These are phyloP conservation scores for Heliconius ismenius DNA, from an alignment of 2,888 invertebrate species.

Conservation along the genomic window DNA sequence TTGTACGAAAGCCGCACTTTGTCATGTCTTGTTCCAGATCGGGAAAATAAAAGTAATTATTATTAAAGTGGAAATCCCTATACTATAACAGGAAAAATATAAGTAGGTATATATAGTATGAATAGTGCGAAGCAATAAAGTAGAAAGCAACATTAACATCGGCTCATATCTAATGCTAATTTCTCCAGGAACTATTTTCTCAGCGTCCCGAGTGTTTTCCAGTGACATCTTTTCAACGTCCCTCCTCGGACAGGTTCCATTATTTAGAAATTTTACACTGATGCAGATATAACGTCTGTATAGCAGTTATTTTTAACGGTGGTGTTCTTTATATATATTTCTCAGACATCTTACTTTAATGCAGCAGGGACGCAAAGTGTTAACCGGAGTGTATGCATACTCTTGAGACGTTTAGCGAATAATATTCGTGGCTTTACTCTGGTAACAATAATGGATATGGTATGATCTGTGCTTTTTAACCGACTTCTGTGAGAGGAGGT, in stretches of 20 bases:
- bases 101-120: neutral
- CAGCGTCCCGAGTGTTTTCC: conserved; percentile 54
- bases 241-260: conserved; percentile 65
- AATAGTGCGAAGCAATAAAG: conserved; percentile 56
- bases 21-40: neutral
- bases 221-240: conserved; percentile 68
- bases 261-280: conserved; percentile 64
- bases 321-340: conserved; percentile 40
- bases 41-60: neutral
- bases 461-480: too few relatives aligned
- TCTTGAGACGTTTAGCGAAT: conserved; percentile 21
- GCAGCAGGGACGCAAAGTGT: conserved; percentile 20
- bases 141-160: conserved; percentile 58
- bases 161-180: conserved; percentile 68
- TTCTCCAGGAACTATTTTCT: conserved; percentile 54
- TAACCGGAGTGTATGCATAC: conserved; percentile 10
- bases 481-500: neutral
- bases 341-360: conserved; percentile 28
- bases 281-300: conserved; percentile 55
- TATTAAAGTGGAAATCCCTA: neutral
- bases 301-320: conserved; percentile 43
- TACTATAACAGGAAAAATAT: neutral
- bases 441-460: neutral
- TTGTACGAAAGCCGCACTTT: neutral
- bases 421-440: neutral